Conservation (phyloP, 2,113 vertebrate genomes). For the Callopanchax toddi region DNA sequence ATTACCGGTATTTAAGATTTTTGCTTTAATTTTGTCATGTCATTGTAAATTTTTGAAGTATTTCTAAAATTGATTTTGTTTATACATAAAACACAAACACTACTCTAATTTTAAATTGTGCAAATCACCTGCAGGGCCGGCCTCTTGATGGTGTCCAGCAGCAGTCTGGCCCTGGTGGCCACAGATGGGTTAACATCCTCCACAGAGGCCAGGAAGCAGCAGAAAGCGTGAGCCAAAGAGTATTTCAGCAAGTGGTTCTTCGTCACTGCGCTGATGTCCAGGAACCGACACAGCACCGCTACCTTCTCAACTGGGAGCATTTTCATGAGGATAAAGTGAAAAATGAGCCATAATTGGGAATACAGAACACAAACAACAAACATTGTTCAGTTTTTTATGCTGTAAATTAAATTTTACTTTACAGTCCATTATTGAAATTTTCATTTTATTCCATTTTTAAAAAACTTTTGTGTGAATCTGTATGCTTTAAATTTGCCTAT, state of each 20-base stretch:
- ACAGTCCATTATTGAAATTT: no score
- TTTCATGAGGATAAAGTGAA: not conserved
- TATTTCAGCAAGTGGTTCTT: slow-evolving; percentile 98
- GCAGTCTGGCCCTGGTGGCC: slow-evolving; percentile 92
- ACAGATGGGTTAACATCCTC: slow-evolving; percentile 98
- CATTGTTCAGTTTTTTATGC: no score
- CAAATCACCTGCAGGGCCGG: slow-evolving; percentile 90
- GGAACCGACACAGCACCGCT: slow-evolving; percentile 94
- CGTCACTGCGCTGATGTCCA: slow-evolving; percentile 97
- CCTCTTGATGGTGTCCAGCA: slow-evolving; percentile 95
- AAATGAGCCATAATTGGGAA: slow-evolving; percentile 9
- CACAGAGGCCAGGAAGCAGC: slow-evolving; percentile 95
- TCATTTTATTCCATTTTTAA: no score
- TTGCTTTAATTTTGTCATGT: no score
- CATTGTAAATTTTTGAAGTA: no score
- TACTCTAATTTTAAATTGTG: not conserved
- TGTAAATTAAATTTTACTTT: no score
- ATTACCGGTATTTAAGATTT: no score
- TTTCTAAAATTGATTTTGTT: no score
- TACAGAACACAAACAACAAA: not conserved
- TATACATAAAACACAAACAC: not conserved
- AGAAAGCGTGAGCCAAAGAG: slow-evolving; percentile 95
- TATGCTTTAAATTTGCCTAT: no score
- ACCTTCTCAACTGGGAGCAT: slow-evolving; percentile 90
- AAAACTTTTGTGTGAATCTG: no score